These are phyloP conservation scores for Cynodonichthys magdalenae DNA, from an alignment of 2,797 vertebrate genomes.

Conservation along the genomic window DNA sequence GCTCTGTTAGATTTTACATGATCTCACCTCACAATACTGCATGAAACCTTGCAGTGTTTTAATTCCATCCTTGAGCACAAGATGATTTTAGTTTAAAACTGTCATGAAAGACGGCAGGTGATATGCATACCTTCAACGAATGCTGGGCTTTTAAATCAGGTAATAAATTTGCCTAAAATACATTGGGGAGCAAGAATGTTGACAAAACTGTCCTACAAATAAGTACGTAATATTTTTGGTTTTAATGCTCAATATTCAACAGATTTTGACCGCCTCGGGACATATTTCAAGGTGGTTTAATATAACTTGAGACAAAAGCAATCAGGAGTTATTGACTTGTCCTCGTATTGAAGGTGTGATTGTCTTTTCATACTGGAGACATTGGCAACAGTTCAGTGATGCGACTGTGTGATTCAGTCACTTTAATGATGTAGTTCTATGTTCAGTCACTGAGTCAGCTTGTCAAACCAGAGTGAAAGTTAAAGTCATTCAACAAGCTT, in stretches of 20 bases:
- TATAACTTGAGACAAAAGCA: constrained; percentile 11
- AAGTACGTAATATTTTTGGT: not conserved
- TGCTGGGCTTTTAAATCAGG: too few species aligned
- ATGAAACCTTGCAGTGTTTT: too few species aligned
- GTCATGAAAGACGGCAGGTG: too few species aligned
- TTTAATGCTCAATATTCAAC: not conserved
- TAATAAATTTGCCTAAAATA: too few species aligned
- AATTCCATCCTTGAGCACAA: too few species aligned
- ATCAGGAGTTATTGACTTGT: constrained; percentile 9
- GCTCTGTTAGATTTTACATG: too few species aligned
- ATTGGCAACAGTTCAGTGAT: constrained; percentile 39
- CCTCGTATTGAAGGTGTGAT: constrained; percentile 21
- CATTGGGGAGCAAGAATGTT: too few species aligned
- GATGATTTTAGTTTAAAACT: too few species aligned
- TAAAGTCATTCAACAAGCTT: constrained; percentile 36
- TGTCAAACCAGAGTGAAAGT: constrained; percentile 29
- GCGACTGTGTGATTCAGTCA: constrained; percentile 59
- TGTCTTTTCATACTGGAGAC: constrained; percentile 17
- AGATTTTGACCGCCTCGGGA: too few species aligned
- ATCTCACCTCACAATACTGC: too few species aligned
- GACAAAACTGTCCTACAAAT: too few species aligned
- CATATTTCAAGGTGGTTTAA: not conserved
- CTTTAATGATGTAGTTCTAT: constrained; percentile 47
- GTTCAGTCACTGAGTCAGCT: constrained; percentile 52
- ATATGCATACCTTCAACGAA: too few species aligned